Percentiles rank a stretch among this genome's conserved stretches.
Evolutionary conservation across 2,113 vertebrate genomes (phyloP).

Genomic region (Triplophysa tibetana): DNA sequence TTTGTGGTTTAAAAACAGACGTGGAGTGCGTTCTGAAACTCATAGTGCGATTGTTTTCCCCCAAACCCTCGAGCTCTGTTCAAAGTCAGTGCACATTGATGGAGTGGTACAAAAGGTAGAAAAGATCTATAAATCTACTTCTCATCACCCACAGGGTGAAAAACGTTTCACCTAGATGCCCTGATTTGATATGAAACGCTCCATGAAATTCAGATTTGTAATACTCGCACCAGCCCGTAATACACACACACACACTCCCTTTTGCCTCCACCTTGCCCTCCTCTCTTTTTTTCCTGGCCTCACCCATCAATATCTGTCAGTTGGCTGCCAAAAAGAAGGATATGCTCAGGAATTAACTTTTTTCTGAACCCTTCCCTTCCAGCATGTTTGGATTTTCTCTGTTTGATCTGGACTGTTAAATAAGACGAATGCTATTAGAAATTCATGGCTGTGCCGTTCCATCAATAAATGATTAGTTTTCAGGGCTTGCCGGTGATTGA

Average conservation of each 20-base stretch:
- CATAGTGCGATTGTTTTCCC: conserved; percentile 31
- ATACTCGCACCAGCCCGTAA: not conserved
- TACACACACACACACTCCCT: conserved; percentile 14
- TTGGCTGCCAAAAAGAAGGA: conserved; percentile 57
- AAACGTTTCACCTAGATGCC: conserved; percentile 32
- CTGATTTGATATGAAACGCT: conserved; percentile 36
- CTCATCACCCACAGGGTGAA: conserved; percentile 12
- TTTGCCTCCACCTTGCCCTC: conserved; percentile 40
- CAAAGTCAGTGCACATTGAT: conserved; percentile 36
- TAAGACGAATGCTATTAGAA: conserved; percentile 60
- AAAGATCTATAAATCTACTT: conserved; percentile 39
- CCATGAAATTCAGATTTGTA: conserved; percentile 48
- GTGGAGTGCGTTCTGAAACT: not conserved
- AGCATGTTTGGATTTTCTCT: conserved; percentile 62
- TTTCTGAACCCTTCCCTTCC: conserved; percentile 38
- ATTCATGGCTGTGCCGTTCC: conserved; percentile 55
- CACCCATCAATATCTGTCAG: conserved; percentile 55
- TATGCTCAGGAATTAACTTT: conserved; percentile 54
- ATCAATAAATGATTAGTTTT: conserved; percentile 68
- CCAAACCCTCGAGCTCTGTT: conserved; percentile 23
- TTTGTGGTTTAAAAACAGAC: not conserved
- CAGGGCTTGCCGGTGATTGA: conserved; percentile 59
- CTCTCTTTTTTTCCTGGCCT: conserved; percentile 41
- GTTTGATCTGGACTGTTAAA: conserved; percentile 63
- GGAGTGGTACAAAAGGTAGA: conserved; percentile 34